Conservation (phyloP, 1,140 invertebrate species). For the Dreissena polymorpha region DNA sequence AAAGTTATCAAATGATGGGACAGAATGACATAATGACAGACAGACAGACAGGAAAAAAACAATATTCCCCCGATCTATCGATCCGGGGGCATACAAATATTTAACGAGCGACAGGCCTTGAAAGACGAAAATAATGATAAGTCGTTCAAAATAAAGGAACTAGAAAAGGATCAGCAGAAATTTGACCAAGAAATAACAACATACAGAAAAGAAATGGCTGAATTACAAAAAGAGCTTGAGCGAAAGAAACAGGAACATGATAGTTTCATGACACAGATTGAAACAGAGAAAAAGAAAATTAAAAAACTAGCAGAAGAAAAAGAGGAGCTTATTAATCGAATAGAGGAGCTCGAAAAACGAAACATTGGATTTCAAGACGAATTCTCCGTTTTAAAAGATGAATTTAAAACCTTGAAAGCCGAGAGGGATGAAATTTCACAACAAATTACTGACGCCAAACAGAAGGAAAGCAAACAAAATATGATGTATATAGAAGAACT, state of each 20-base stretch:
- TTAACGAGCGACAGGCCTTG: conserved; percentile 33
- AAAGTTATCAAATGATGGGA: no score
- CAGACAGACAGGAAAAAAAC: no score
- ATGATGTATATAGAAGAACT: conserved; percentile 47
- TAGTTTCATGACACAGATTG: neutral
- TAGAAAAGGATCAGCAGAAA: conserved; percentile 7
- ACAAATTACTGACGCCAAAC: conserved; percentile 8
- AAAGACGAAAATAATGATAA: conserved; percentile 8
- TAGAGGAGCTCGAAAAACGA: conserved; percentile 40
- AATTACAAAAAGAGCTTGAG: neutral
- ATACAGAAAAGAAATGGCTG: conserved; percentile 7
- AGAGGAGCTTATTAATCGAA: conserved; percentile 35
- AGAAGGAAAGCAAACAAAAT: conserved; percentile 12
- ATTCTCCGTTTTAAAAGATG: conserved; percentile 25
- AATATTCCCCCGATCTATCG: no score
- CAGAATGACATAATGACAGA: no score
- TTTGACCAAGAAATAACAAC: conserved; percentile 2
- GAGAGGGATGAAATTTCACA: conserved; percentile 33
- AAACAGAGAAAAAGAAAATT: conserved; percentile 24
- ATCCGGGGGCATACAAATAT: no score
- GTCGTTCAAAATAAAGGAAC: conserved; percentile 1
- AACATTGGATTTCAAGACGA: conserved; percentile 44
- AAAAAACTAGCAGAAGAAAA: conserved; percentile 36
- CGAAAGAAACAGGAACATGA: conserved; percentile 6
- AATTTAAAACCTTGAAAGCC: conserved; percentile 10